Conservation (phyloP, 1,140 invertebrate genomes). For the Drosophila sulfurigaster region DNA sequence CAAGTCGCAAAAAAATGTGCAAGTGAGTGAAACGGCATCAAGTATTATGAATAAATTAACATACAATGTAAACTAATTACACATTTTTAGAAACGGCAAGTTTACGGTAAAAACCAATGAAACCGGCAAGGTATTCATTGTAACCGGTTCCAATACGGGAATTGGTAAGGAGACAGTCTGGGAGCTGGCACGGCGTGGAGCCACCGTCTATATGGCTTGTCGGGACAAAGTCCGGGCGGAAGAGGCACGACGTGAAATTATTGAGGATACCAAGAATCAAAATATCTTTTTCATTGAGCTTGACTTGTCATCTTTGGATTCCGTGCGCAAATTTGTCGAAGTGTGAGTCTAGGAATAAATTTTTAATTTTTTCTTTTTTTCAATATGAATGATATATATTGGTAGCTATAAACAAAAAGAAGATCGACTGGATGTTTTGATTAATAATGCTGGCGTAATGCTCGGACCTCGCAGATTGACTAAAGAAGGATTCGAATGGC, state of each 20-base stretch:
- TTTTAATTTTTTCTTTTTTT: neutral
- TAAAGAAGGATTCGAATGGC: constrained; percentile 94
- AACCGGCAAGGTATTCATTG: constrained; percentile 90
- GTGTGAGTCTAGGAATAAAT: constrained; percentile 54
- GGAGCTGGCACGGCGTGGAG: constrained; percentile 90
- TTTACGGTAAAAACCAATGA: constrained; percentile 85
- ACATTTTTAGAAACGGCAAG: constrained; percentile 70
- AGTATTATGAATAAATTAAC: neutral
- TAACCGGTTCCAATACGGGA: constrained; percentile 94
- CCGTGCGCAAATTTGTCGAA: constrained; percentile 90
- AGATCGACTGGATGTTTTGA: constrained; percentile 90
- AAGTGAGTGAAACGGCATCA: neutral
- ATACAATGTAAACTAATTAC: neutral
- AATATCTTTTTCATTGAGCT: constrained; percentile 91
- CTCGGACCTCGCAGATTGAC: constrained; percentile 89
- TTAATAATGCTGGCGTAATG: constrained; percentile 97
- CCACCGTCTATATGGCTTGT: constrained; percentile 92
- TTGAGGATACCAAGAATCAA: constrained; percentile 90
- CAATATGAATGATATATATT: neutral
- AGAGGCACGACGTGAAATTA: constrained; percentile 90
- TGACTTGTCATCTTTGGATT: constrained; percentile 91
- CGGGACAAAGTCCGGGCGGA: constrained; percentile 89
- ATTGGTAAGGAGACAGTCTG: constrained; percentile 93
- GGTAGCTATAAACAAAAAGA: constrained; percentile 88
- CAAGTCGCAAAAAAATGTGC: neutral